Evolutionary conservation across 1,140 invertebrate genomes (phyloP).

Genomic region (Heliconius melpomene): DNA sequence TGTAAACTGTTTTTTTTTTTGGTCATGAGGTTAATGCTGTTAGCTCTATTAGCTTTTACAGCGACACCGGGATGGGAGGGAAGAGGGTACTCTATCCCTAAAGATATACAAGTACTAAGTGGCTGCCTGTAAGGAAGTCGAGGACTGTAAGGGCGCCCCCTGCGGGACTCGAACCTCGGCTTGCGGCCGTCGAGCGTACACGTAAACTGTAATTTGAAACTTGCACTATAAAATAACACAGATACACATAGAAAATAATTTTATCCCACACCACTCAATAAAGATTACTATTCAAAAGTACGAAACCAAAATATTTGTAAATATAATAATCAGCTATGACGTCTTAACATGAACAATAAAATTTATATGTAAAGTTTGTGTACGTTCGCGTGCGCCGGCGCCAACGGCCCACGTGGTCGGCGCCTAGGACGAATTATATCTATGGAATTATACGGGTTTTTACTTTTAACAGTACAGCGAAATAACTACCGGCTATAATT

Average conservation of each 20-base stretch:
- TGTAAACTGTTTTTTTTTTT: too few relatives aligned
- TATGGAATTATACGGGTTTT: neutral
- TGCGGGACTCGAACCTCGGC: too few relatives aligned
- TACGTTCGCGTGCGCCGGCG: conserved; percentile 34
- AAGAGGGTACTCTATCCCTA: too few relatives aligned
- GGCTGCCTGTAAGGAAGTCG: too few relatives aligned
- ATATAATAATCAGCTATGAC: conserved; percentile 24
- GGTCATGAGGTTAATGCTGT: too few relatives aligned
- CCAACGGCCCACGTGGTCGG: conserved; percentile 36
- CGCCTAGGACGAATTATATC: conserved; percentile 27
- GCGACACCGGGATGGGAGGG: too few relatives aligned
- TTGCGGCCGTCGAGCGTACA: too few relatives aligned
- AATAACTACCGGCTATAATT: neutral
- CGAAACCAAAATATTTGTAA: conserved; percentile 9
- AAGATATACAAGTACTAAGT: too few relatives aligned
- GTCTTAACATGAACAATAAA: conserved; percentile 35
- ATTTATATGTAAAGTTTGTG: conserved; percentile 39
- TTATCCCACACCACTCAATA: neutral
- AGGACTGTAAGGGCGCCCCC: too few relatives aligned
- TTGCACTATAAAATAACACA: too few relatives aligned
- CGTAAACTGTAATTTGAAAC: too few relatives aligned
- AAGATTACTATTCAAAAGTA: neutral
- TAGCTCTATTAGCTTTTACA: too few relatives aligned
- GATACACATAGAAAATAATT: neutral
- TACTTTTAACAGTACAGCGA: neutral